Evolutionary conservation across 2,113 vertebrate species (phyloP), one percentile per base, ranked within the genome.

Genomic region (Chiloscyllium plagiosum): DNA sequence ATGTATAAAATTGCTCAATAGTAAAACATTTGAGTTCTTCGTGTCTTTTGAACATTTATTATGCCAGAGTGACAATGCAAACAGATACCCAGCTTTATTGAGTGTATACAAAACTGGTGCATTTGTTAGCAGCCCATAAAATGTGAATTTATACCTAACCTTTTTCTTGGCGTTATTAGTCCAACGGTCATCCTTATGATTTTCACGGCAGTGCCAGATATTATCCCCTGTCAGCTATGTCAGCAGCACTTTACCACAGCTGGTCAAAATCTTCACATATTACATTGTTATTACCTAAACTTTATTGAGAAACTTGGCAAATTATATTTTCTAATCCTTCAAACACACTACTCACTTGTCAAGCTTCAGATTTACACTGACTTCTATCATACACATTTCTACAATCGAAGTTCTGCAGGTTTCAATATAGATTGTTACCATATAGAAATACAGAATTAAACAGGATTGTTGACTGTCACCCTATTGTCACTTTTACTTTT

Each of bases 81-180:
- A 37, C 17, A 42, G 66, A 24, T 94, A 94, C 65, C 37, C 92
- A 94, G 37, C 19, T 95, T 70, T 72, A 29, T n/a, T 95, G 20
- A 15, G 10, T 4, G 19, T 12, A 47, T 15, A 19, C 47, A 50
- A 52, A 95, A 47, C 13, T 61, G 6, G 47, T 8, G 26, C 94
- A 95, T 52, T 52, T 50, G 69, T 72, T 95, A 42, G 66, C 94
- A 95, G 94, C 24, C 69, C 42, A 72, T 76, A 95, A 95, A 95
- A 76, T 76, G 94, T 95, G 29, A 76, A 95, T 72, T 72, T 33
- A 93, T 66, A 66, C 61, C 17, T 37, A 93, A 92, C 19, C 33
- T 37, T 68, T 68, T 61, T 72, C 72, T 52, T 47, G 47, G 68
- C 69, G 29, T 95, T 72, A 72, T 94, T 94, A 70, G 8, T 70